Base-by-base conservation (phyloP, 2,888 invertebrate genomes). In the Diplazon laetatorius region DNA sequence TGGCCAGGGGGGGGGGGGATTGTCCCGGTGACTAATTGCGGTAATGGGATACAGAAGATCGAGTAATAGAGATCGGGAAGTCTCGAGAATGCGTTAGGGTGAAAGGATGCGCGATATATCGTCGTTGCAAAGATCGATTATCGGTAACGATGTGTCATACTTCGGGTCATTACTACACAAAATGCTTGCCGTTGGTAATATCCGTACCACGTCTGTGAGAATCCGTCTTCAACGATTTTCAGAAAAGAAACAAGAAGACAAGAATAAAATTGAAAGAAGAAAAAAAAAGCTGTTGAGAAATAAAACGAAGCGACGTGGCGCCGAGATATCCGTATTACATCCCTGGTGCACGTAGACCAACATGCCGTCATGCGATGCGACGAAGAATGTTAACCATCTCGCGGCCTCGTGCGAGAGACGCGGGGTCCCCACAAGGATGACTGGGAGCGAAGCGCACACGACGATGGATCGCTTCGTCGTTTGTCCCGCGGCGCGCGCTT, bases 341-440 rank as follows among this genome's bases (percentile, higher is more conserved):
- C 55, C 71, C 66, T 76, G 76, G 76, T n/a, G n/a, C 71, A 25
- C 59, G 55, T 39, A 46, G 52, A n/a, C 71, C 66, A 71, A 62
- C 60, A 1, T 55, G 66, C 39, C 66, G 46, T 69, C 59, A 46
- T 68, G 44, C 60, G 25, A 18, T 55, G 71, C 50, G 37, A 25
- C 62, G 22, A 35, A 59, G 65, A 71, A 71, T 65, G 50, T 65
- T 63, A 72, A 65, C 50, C 35, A 59, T 44, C 69, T 20, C 25
- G 52, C 16, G 20, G 48, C 66, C 30, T 66, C 44, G 37, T 74
- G 22, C 70, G 44, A 59, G 60, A 39, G 74, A 59, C 57, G 69
- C 59, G 65, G 50, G 68, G 46, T 60, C 69, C n/a, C n/a, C n/a
- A n/a, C n/a, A n/a, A n/a, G n/a, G n/a, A n/a, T n/a, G n/a, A n/a